phyloP scores from a whole-genome alignment of 1,140 invertebrate species.

The Drosophila lini region DNA sequence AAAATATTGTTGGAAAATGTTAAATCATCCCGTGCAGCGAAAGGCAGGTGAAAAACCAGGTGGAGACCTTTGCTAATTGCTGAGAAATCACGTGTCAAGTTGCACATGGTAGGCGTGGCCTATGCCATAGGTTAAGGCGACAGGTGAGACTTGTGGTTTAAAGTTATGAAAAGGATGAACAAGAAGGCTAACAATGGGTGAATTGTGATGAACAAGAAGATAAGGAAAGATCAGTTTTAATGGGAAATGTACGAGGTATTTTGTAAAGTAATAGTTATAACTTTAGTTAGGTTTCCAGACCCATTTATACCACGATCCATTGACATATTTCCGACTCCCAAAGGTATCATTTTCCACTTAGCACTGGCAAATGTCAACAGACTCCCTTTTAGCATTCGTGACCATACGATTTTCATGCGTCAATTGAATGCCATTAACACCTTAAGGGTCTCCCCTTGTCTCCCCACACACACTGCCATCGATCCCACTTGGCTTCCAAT shows the following conservation, averaged over 20 bases:
- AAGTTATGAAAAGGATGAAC: slow-evolving; percentile 5
- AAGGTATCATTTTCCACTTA: slow-evolving; percentile 5
- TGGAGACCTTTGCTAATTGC: slow-evolving; percentile 58
- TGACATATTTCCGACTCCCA: neutral
- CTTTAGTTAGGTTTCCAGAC: neutral
- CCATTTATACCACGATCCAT: neutral
- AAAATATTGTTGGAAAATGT: slow-evolving; percentile 39
- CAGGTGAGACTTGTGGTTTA: slow-evolving; percentile 15
- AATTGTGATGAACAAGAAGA: neutral
- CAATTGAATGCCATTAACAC: slow-evolving; percentile 37
- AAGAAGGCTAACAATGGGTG: slow-evolving; percentile 2
- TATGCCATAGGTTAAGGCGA: slow-evolving; percentile 19
- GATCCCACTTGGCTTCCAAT: slow-evolving; percentile 18
- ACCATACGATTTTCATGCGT: slow-evolving; percentile 17
- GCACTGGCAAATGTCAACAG: neutral
- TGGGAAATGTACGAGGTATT: neutral
- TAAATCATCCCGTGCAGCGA: slow-evolving; percentile 37
- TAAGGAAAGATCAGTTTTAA: neutral
- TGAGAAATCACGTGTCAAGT: slow-evolving; percentile 68
- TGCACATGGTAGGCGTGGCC: slow-evolving; percentile 16
- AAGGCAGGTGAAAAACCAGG: slow-evolving; percentile 15
- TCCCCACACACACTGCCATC: neutral
- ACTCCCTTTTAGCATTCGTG: slow-evolving; percentile 1
- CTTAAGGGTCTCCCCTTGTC: slow-evolving; percentile 7
- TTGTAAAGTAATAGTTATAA: neutral